Percentiles rank a stretch among this genome's conserved stretches.
phyloP scores from a whole-genome alignment of 2,113 vertebrate species.

The Tetrao urogallus region DNA sequence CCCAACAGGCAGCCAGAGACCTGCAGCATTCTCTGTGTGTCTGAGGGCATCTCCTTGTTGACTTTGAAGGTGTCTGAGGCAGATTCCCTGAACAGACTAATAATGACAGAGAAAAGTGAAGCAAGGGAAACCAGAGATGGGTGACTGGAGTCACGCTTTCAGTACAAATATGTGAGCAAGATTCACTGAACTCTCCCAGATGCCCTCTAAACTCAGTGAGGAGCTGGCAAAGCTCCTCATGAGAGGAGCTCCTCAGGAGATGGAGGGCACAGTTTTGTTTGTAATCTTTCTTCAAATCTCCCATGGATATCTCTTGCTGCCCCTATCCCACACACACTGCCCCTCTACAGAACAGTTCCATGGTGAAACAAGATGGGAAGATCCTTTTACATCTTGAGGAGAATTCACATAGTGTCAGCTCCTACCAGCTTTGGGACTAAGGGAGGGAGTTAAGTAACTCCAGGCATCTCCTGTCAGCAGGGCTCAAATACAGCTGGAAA shows the following conservation, averaged over 20 bases:
- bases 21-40: not conserved
- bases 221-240: not conserved
- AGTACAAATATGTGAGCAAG: not conserved
- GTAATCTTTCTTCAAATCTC: not conserved
- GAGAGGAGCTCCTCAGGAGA: not conserved
- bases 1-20: not conserved
- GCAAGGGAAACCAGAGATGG: not conserved
- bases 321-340: not conserved
- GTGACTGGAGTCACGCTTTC: not conserved
- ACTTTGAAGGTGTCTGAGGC: not conserved
- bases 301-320: not conserved
- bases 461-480: not conserved
- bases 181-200: not conserved
- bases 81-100: not conserved
- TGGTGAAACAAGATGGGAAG: not conserved
- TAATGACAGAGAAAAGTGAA: not conserved
- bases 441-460: not conserved
- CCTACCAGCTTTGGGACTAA: not conserved
- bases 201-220: not conserved
- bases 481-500: not conserved
- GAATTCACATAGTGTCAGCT: not conserved
- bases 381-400: not conserved
- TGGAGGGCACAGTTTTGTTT: not conserved
- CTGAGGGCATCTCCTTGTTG: not conserved
- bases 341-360: not conserved